Conservation (phyloP, 2,888 invertebrate species). For the Drosophila eohydei region DNA sequence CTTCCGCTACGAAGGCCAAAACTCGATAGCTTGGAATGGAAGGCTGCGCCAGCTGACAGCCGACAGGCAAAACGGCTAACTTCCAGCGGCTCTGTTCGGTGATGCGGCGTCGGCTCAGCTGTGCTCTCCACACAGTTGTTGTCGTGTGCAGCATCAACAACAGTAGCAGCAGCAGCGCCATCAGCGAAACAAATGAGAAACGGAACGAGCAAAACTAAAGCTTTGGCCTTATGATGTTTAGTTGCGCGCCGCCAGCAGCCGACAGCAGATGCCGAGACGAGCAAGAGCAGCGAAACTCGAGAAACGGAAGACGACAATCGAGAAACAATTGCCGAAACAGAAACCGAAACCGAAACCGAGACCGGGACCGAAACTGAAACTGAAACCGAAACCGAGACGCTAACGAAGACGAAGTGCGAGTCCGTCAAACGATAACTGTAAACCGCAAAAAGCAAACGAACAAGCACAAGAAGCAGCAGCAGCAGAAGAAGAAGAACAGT, state of each 20-base stretch:
- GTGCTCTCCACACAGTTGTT: conserved; percentile 19
- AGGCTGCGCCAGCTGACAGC: conserved; percentile 48
- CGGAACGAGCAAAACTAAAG: conserved; percentile 35
- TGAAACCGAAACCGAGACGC: conserved; percentile 29
- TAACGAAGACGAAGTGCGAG: conserved; percentile 16
- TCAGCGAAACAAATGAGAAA: conserved; percentile 21
- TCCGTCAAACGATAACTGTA: conserved; percentile 16
- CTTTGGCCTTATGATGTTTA: conserved; percentile 44
- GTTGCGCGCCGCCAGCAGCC: conserved; percentile 76
- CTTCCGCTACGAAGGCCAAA: conserved; percentile 1
- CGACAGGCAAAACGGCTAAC: conserved; percentile 20
- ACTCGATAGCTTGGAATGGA: conserved; percentile 36
- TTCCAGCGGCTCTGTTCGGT: conserved; percentile 38
- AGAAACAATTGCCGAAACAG: conserved; percentile 32
- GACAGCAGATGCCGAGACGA: conserved; percentile 72
- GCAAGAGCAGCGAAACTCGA: conserved; percentile 43
- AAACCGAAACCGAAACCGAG: conserved; percentile 40
- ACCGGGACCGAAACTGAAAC: conserved; percentile 33
- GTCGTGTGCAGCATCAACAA: conserved; percentile 43
- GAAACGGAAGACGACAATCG: conserved; percentile 20
- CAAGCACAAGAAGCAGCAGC: conserved; percentile 14
- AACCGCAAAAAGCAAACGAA: conserved; percentile 28
- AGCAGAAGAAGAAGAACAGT: conserved; percentile 1
- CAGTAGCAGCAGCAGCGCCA: conserved; percentile 13
- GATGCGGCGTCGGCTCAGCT: conserved; percentile 35